A percentile compares a stretch with the other conserved stretches of the same genome.
Evolutionary conservation across 2,888 invertebrate species (phyloP).

Genomic region (Apotomis turbidana): DNA sequence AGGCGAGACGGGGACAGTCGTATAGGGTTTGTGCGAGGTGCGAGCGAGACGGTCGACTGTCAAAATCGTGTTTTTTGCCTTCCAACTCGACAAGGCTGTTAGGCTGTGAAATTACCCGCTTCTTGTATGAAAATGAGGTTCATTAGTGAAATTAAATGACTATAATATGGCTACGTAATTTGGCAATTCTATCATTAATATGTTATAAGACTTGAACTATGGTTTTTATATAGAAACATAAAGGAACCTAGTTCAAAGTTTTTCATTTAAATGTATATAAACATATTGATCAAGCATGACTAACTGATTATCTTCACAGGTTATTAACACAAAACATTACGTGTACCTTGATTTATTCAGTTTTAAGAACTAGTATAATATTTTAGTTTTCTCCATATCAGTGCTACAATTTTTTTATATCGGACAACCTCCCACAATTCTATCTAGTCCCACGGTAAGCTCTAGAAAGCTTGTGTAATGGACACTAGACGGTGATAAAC

Average conservation of each 20-base stretch:
- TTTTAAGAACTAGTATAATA: background rate
- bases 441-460: too few relatives aligned
- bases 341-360: background rate
- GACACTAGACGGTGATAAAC: too few relatives aligned
- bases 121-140: slow-evolving; percentile 31
- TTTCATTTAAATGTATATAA: background rate
- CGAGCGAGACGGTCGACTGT: slow-evolving; percentile 56
- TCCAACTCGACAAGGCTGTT: slow-evolving; percentile 71
- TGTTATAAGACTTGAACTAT: background rate
- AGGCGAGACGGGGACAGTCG: slow-evolving; percentile 57
- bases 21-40: slow-evolving; percentile 45
- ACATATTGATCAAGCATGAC: background rate
- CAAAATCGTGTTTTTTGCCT: slow-evolving; percentile 65
- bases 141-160: slow-evolving; percentile 10
- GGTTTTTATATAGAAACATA: background rate
- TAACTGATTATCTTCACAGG: slow-evolving; percentile 6
- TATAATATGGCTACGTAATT: background rate
- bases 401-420: too few relatives aligned
- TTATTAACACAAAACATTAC: background rate
- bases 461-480: too few relatives aligned
- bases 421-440: too few relatives aligned
- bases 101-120: slow-evolving; percentile 37
- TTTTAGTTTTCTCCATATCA: background rate
- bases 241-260: background rate
- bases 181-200: background rate